Evolutionary conservation across 2,113 vertebrate species (phyloP), one percentile per base, ranked within the genome.

Genomic region (Alexandromys fortis): DNA sequence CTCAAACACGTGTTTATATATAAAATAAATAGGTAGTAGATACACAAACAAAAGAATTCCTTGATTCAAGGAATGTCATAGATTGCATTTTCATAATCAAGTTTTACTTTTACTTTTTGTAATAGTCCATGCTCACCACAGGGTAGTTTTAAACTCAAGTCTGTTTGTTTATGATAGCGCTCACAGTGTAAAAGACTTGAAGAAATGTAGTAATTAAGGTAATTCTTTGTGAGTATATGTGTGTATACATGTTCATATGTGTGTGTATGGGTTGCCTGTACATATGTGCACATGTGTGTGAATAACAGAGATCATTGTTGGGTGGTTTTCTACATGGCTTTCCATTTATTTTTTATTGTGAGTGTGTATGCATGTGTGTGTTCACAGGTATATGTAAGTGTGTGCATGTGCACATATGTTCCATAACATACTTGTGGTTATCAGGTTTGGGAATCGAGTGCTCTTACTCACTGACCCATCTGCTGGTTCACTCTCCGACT

Each of bases 361-460:
- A 52, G 30, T 83, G 24, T 28, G 21, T 83, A 35, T 82, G 22
- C 5, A 12, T 26, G 16, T 55, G 33, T 81, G 47, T 49, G 24
- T 8, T 14, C 14, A 16, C 42, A 30, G 16, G 0, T 7, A 11
- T 16, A 42, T 28, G n/a, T 63, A 14, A 7, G 3, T 42, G 0
- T 47, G 26, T 86, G 26, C 16, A 45, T 67, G 8, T 14, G 81
- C 8, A 42, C 16, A 45, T 2, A 45, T 47, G 28, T 45, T 61
- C 2, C 26, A 45, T 30, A 85, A 28, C 1, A 11, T 47, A 28
- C 7, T 21, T 12, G 28, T 67, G 82, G 17, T 47, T 28, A 33
- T 45, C 61, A 67, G 28, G n/a, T 86, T 86, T 86, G 38, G 4
- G 4, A 65, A 33, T 47, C 28, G 1, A 86, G 38, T 30, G 61